These are phyloP conservation scores for Penaeus indicus DNA, from an alignment of 1,140 invertebrate genomes.

Conservation along the genomic window DNA sequence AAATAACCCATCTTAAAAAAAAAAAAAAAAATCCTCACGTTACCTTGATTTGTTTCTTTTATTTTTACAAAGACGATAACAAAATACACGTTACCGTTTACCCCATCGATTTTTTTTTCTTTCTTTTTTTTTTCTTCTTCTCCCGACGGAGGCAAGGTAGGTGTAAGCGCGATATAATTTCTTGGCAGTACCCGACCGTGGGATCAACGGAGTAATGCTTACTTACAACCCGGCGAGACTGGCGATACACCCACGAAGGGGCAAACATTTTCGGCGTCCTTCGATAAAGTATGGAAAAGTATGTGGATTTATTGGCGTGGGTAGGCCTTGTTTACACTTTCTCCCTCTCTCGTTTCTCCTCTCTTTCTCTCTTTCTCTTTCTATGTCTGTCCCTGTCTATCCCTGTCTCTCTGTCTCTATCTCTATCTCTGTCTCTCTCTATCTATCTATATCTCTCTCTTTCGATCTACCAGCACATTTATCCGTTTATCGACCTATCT, in stretches of 20 bases:
- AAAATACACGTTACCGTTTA: no score
- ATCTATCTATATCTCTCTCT: conserved; percentile 14
- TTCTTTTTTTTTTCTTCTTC: no score
- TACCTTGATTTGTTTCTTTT: no score
- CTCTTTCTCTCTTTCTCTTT: not conserved
- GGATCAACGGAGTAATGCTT: no score
- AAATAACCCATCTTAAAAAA: not conserved
- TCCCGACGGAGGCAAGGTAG: no score
- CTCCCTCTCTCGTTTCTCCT: not conserved
- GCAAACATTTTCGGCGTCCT: no score
- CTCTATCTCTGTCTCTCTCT: conserved; percentile 14
- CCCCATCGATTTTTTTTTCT: no score
- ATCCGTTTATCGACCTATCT: not conserved
- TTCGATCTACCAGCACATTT: not conserved
- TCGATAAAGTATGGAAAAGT: not conserved
- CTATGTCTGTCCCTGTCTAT: conserved; percentile 11
- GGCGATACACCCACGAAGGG: no score
- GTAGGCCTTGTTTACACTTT: not conserved
- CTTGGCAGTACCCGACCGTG: no score
- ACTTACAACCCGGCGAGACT: no score
- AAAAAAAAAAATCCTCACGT: not conserved
- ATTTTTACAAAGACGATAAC: no score
- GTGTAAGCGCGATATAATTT: no score
- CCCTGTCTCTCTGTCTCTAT: conserved; percentile 20
- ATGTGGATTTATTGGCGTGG: not conserved